Conservation (phyloP, 2,888 invertebrate species). For the Timandra comae region DNA sequence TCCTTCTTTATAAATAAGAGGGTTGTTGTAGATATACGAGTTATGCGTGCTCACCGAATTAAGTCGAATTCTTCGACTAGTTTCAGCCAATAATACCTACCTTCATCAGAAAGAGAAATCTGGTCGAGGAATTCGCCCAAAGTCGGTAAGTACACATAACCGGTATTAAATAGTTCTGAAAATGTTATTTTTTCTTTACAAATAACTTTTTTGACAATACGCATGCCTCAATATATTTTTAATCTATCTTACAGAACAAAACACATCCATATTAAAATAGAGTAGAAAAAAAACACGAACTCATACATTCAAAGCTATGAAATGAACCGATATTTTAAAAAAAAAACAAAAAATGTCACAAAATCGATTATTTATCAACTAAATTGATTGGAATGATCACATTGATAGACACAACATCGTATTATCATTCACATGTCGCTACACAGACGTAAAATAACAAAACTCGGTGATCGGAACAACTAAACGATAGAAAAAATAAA, state of each 20-base stretch:
- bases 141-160: too few relatives aligned
- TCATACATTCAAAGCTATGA: constrained; percentile 70
- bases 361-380: constrained; percentile 22
- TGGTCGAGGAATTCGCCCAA: too few relatives aligned
- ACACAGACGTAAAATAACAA: constrained; percentile 69
- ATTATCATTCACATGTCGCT: constrained; percentile 53
- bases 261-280: constrained; percentile 39
- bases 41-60: too few relatives aligned
- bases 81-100: too few relatives aligned
- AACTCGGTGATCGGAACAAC: constrained; percentile 36
- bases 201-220: constrained; percentile 39
- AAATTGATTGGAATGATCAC: constrained; percentile 54
- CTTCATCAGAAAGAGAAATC: too few relatives aligned
- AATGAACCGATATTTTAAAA: constrained; percentile 34
- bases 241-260: constrained; percentile 37
- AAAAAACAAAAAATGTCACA: constrained; percentile 8
- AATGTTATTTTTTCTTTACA: constrained; percentile 36
- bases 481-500: constrained; percentile 34
- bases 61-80: too few relatives aligned
- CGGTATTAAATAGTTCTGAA: too few relatives aligned
- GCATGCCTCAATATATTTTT: constrained; percentile 44
- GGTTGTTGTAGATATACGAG: too few relatives aligned
- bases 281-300: constrained; percentile 25
- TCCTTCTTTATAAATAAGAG: too few relatives aligned
- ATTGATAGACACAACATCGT: constrained; percentile 57